phyloP scores from a whole-genome alignment of 2,113 vertebrate genomes.

The Serinus canaria region DNA sequence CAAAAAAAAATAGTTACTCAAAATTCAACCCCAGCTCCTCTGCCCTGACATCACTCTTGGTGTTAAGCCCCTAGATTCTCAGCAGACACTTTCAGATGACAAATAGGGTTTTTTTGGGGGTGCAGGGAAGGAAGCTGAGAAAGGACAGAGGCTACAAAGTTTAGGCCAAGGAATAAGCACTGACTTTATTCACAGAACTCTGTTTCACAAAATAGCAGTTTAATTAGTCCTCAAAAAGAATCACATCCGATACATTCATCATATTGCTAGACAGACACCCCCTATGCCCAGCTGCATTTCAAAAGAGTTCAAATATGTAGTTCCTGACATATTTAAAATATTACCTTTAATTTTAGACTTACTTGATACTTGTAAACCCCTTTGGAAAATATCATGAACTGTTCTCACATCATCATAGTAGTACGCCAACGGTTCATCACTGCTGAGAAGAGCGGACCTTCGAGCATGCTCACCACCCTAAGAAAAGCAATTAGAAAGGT shows the following conservation, averaged over 20 bases:
- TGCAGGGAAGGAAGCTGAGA: not conserved
- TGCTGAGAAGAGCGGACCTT: slow-evolving; percentile 78
- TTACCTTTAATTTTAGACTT: slow-evolving; percentile 55
- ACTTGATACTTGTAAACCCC: slow-evolving; percentile 89
- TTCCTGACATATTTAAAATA: not conserved
- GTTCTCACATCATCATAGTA: slow-evolving; percentile 87
- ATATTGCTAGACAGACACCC: not conserved
- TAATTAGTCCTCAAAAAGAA: not conserved
- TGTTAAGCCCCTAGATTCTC: not conserved
- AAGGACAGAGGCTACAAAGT: not conserved
- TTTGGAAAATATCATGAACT: slow-evolving; percentile 84
- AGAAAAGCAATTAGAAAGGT: not conserved
- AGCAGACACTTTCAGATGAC: not conserved
- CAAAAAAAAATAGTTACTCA: not conserved
- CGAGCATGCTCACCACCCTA: slow-evolving; percentile 81
- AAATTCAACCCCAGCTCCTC: not conserved
- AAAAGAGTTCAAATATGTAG: not conserved
- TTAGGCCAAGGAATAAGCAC: not conserved
- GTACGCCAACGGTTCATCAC: slow-evolving; percentile 66
- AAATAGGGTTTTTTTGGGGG: not conserved
- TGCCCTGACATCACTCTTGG: not conserved
- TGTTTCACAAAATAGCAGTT: not conserved
- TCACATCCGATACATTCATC: not conserved
- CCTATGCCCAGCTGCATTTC: not conserved
- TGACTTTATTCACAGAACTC: not conserved